These are phyloP conservation scores for Macquaria ambigua DNA, from an alignment of 2,113 vertebrate species.

Conservation along the genomic window DNA sequence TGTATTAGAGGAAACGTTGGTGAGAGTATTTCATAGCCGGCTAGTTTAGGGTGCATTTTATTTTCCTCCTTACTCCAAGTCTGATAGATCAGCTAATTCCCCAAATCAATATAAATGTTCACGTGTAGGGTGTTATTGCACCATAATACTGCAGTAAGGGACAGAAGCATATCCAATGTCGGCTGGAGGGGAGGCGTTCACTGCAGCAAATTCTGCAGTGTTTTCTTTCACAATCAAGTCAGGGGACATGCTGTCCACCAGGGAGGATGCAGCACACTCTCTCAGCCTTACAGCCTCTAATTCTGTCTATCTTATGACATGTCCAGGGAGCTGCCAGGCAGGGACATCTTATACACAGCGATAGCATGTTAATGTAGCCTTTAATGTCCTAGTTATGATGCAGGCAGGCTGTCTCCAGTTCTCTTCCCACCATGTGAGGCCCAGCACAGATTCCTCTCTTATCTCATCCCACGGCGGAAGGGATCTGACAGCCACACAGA, in stretches of 20 bases:
- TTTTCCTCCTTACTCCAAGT: conserved; percentile 4
- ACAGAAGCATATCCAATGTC: conserved; percentile 49
- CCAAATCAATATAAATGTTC: conserved; percentile 43
- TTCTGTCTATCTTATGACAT: neutral
- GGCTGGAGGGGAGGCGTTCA: conserved; percentile 56
- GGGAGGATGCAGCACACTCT: neutral
- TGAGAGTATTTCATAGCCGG: neutral
- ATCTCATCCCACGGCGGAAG: conserved; percentile 54
- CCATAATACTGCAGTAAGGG: conserved; percentile 52
- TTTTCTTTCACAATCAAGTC: conserved; percentile 47
- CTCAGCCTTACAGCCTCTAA: neutral
- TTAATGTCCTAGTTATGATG: conserved; percentile 36
- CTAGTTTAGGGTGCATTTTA: conserved; percentile 24
- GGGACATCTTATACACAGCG: conserved; percentile 1
- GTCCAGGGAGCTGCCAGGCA: conserved; percentile 3
- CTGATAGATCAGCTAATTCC: conserved; percentile 10
- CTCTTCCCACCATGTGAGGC: conserved; percentile 3
- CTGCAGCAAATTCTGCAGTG: conserved; percentile 76
- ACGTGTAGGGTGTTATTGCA: conserved; percentile 36
- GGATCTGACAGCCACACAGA: conserved; percentile 37
- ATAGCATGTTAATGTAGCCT: conserved; percentile 16
- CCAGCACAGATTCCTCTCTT: conserved; percentile 57
- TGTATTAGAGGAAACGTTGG: neutral
- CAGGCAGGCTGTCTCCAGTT: conserved; percentile 12
- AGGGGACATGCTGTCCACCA: conserved; percentile 20